Conservation (phyloP, 2,113 vertebrate genomes). For the Myrmophylax atrothorax region DNA sequence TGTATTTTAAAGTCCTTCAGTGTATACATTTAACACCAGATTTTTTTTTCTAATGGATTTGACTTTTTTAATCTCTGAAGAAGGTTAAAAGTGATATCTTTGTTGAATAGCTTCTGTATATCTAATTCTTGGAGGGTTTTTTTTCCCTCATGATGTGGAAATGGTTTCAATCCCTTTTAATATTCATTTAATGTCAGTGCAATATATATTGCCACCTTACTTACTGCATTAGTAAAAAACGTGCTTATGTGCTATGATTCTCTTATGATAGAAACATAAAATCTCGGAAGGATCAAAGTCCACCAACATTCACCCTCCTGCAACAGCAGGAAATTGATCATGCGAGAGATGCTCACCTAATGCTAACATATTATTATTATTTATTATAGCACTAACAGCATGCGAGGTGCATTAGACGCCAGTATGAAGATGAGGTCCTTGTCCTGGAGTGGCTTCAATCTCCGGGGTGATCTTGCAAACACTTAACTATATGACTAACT, state of each 20-base stretch:
- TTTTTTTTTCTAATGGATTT: slow-evolving; percentile 3
- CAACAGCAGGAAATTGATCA: slow-evolving; percentile 71
- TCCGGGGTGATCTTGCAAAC: slow-evolving; percentile 52
- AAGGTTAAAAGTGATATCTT: slow-evolving; percentile 45
- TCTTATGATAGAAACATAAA: slow-evolving; percentile 73
- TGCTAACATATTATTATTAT: slow-evolving; percentile 72
- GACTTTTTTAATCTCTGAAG: slow-evolving; percentile 25
- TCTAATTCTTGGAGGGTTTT: slow-evolving; percentile 27
- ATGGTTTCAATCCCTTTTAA: slow-evolving; percentile 70
- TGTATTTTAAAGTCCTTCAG: background rate
- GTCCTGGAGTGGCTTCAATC: slow-evolving; percentile 60
- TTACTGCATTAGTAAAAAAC: slow-evolving; percentile 74
- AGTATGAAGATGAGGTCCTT: slow-evolving; percentile 58
- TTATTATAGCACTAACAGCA: slow-evolving; percentile 66
- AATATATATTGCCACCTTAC: slow-evolving; percentile 72
- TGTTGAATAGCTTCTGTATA: background rate
- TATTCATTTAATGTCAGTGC: slow-evolving; percentile 73
- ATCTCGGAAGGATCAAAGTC: slow-evolving; percentile 72
- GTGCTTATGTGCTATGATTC: slow-evolving; percentile 72
- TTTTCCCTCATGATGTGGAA: slow-evolving; percentile 22
- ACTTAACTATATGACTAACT: slow-evolving; percentile 54
- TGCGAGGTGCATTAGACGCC: slow-evolving; percentile 57
- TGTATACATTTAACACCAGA: background rate
- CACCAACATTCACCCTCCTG: slow-evolving; percentile 64
- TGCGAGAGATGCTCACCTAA: slow-evolving; percentile 66